Base-by-base conservation (phyloP, 2,797 vertebrate genomes). In the Pogoniulus pusillus region DNA sequence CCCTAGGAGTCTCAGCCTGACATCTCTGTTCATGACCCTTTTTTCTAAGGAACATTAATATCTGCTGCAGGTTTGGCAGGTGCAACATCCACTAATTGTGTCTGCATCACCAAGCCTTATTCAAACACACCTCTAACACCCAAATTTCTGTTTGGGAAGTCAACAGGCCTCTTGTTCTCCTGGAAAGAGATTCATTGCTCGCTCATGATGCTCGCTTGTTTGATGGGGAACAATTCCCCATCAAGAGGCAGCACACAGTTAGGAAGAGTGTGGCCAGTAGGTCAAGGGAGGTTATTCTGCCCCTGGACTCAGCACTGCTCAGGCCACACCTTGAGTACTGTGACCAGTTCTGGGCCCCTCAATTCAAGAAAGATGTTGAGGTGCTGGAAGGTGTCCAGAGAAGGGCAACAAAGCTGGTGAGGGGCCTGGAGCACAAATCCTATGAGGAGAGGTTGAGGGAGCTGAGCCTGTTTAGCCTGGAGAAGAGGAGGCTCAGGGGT, bases 11-110 rank as follows among this genome's bases (percentile, higher is more conserved):
- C 89, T 45, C 75, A 75, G 58, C 15, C 95, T 93, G 94, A 93
- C 93, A 85, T 94, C 86, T 91, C 94, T 94, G 84, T 30, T 80
- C 79, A 1, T 16, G 24, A 64, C 78, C 75, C 84, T 55, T 81
- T 95, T 87, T 82, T 43, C 83, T 82, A 66, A 78, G 81, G 72
- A 53, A 12, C 43, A 2, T 82, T 75, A 80, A 74, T 77, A 27
- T 92, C 81, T 89, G 85, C 93, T 93, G 88, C 85, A 66, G 94
- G 93, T 96, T 84, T 95, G 87, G 75, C 93, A 90, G 91, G 93
- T 95, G 90, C 72, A 91, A 7, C 0, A 6, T 7, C 79, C 10
- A 0, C 53, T 91, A 43, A 74, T 80, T 82, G 90, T 74, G 69
- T 82, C 78, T 88, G 90, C 91, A 27, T 69, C 2, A 1, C 58